Evolutionary conservation across 2,797 vertebrate species (phyloP).

Genomic region (Pyrocephalus nanus): DNA sequence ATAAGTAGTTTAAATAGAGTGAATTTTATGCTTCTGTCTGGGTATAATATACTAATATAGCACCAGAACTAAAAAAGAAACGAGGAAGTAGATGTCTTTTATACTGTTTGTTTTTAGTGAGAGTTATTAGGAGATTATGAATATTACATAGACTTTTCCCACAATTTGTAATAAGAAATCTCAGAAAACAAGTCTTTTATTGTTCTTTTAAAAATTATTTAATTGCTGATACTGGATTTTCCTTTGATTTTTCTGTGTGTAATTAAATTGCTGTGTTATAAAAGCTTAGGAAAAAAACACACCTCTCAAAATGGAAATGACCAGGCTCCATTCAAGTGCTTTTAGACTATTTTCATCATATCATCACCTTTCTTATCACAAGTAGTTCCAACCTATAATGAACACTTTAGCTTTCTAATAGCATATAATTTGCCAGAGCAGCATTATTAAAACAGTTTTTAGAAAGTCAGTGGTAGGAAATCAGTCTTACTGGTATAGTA

Average conservation of each 20-base stretch:
- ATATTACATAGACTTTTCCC: background rate
- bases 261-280: slow-evolving; percentile 41
- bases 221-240: slow-evolving; percentile 16
- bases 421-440: slow-evolving; percentile 33
- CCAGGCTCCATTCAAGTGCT: slow-evolving; percentile 2
- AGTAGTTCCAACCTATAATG: slow-evolving; percentile 2
- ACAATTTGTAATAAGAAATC: background rate
- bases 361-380: background rate
- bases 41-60: background rate
- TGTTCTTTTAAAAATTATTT: slow-evolving; percentile 5
- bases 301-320: background rate
- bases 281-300: background rate
- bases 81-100: background rate
- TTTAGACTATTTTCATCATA: background rate
- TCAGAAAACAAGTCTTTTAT: background rate
- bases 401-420: background rate
- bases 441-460: slow-evolving; percentile 20
- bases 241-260: background rate
- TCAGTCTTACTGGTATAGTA: slow-evolving; percentile 24
- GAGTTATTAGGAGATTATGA: background rate
- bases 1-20: background rate
- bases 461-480: slow-evolving; percentile 44
- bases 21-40: background rate
- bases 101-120: background rate
- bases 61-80: background rate